Evolutionary conservation across 2,113 vertebrate genomes (phyloP).

Genomic region (Heliornis fulica): DNA sequence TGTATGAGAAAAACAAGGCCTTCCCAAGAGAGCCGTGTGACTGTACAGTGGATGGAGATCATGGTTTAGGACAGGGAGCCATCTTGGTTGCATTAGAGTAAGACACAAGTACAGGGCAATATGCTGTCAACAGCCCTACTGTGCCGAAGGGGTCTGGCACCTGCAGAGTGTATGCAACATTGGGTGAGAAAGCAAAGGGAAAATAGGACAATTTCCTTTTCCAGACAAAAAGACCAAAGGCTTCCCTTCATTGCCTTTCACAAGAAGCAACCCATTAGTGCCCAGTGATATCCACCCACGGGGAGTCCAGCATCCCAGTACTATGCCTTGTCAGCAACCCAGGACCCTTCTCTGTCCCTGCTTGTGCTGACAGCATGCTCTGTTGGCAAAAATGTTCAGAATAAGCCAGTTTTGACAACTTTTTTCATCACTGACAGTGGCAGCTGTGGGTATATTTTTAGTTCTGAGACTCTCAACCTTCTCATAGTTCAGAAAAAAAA

Average conservation of each 20-base stretch:
- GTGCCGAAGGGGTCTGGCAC: neutral
- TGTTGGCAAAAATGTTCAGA: neutral
- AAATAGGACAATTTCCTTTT: neutral
- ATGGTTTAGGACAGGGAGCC: neutral
- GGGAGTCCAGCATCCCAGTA: neutral
- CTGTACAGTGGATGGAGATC: fast-evolving
- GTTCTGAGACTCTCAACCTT: neutral
- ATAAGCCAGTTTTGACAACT: neutral
- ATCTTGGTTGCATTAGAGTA: neutral
- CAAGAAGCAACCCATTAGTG: neutral
- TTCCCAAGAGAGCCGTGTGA: neutral
- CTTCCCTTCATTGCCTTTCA: neutral
- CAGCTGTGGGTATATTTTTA: neutral
- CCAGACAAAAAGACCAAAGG: neutral
- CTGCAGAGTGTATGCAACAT: neutral
- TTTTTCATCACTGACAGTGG: neutral
- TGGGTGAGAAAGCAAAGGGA: neutral
- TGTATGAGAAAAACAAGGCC: neutral
- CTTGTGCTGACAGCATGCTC: neutral
- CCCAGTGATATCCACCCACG: neutral
- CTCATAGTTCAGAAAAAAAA: neutral
- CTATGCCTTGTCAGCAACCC: fast-evolving
- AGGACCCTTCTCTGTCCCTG: neutral
- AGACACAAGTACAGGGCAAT: neutral
- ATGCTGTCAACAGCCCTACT: neutral